Conservation (phyloP, 2,888 invertebrate species). For the Heliconius ismenius region DNA sequence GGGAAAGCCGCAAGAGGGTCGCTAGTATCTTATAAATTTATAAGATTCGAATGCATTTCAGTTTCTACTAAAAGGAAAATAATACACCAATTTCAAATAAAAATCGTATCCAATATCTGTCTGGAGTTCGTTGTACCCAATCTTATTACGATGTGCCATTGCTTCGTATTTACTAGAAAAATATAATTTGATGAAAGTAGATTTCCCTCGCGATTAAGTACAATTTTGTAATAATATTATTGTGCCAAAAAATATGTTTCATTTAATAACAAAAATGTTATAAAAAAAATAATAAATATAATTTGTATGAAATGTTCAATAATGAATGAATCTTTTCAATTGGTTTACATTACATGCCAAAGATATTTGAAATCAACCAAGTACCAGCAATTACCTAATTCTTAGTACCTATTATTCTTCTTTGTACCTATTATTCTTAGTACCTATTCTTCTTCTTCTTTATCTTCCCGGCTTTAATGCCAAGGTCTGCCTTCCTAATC, state of each 20-base stretch:
- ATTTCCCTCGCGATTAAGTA: conserved; percentile 11
- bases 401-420: too few relatives aligned
- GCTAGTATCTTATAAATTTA: not conserved
- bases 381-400: not conserved
- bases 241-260: not conserved
- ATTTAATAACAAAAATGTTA: not conserved
- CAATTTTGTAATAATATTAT: not conserved
- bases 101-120: conserved; percentile 2
- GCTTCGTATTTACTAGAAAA: not conserved
- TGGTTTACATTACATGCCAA: not conserved
- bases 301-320: too few relatives aligned
- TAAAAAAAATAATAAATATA: not conserved
- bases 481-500: too few relatives aligned
- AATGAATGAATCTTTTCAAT: too few relatives aligned
- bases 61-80: not conserved
- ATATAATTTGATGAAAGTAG: not conserved
- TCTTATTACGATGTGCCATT: not conserved
- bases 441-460: too few relatives aligned
- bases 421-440: too few relatives aligned
- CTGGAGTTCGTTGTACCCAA: conserved; percentile 11
- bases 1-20: too few relatives aligned
- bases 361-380: too few relatives aligned
- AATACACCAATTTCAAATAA: not conserved
- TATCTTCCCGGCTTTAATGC: too few relatives aligned
- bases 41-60: not conserved